A percentile compares a stretch with the other conserved stretches of the same genome.
Evolutionary conservation across 2,888 invertebrate genomes (phyloP).

Genomic region (Escarpia spicata): DNA sequence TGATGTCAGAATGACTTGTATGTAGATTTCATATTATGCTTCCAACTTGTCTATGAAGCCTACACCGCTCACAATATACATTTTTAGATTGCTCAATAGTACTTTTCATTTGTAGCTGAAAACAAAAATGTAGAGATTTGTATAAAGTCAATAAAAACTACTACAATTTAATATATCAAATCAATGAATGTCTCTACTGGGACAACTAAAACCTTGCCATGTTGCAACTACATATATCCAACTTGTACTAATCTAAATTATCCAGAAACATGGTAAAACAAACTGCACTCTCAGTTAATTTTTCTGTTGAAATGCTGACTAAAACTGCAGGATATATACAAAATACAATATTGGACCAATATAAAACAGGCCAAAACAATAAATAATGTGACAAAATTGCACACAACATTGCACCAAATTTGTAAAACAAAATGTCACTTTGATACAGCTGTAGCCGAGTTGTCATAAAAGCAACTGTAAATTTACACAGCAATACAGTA

Average conservation of each 20-base stretch:
- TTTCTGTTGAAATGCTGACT: neutral
- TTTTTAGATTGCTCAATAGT: no score
- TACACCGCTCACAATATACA: no score
- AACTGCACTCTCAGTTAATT: neutral
- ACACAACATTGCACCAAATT: neutral
- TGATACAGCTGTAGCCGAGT: neutral
- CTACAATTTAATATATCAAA: neutral
- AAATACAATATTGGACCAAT: neutral
- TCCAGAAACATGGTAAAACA: neutral
- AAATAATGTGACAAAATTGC: neutral
- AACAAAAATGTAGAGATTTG: neutral
- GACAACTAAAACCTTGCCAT: neutral
- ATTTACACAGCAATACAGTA: neutral
- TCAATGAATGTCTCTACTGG: neutral
- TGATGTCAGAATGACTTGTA: no score
- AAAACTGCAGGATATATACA: neutral
- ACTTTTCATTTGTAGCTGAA: no score
- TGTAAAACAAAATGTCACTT: neutral
- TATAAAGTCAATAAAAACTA: neutral
- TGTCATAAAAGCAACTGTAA: neutral
- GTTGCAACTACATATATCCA: neutral
- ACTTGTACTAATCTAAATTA: neutral
- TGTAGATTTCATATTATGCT: no score
- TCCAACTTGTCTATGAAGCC: no score
- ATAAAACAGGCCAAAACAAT: neutral